Percentiles rank a stretch among this genome's conserved stretches.
These are phyloP conservation scores for Bradypodion ventrale DNA, from an alignment of 2,797 vertebrate genomes.

Conservation along the genomic window DNA sequence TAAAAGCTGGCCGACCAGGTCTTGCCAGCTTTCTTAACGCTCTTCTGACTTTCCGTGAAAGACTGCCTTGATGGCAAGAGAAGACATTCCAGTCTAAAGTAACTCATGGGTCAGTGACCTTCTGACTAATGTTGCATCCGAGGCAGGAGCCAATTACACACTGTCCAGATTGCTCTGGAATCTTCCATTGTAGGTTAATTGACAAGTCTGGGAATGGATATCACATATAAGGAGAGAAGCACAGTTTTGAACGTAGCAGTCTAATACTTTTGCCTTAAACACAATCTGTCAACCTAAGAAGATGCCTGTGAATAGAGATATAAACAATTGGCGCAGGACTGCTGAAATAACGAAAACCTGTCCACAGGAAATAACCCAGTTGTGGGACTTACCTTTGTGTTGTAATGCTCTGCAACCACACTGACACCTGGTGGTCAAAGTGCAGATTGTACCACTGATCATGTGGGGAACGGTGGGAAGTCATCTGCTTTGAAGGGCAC, in stretches of 20 bases:
- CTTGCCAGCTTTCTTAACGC: background rate
- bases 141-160: rapidly evolving
- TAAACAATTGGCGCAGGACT: background rate
- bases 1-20: background rate
- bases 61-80: rapidly evolving
- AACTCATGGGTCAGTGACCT: slow-evolving; percentile 9
- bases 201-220: background rate
- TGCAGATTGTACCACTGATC: background rate
- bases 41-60: background rate
- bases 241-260: background rate
- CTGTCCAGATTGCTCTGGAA: background rate
- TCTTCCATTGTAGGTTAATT: background rate
- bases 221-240: rapidly evolving
- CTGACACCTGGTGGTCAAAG: slow-evolving; percentile 54
- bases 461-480: rapidly evolving
- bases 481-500: rapidly evolving
- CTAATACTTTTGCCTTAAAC: background rate
- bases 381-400: rapidly evolving
- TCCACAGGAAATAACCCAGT: background rate
- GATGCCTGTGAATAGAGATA: background rate
- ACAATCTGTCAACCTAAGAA: background rate
- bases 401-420: slow-evolving; percentile 34
- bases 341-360: rapidly evolving
- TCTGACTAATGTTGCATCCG: background rate
- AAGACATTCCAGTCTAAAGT: slow-evolving; percentile 34